These are phyloP conservation scores for Tipula unca DNA, from an alignment of 2,888 invertebrate species.

Conservation along the genomic window DNA sequence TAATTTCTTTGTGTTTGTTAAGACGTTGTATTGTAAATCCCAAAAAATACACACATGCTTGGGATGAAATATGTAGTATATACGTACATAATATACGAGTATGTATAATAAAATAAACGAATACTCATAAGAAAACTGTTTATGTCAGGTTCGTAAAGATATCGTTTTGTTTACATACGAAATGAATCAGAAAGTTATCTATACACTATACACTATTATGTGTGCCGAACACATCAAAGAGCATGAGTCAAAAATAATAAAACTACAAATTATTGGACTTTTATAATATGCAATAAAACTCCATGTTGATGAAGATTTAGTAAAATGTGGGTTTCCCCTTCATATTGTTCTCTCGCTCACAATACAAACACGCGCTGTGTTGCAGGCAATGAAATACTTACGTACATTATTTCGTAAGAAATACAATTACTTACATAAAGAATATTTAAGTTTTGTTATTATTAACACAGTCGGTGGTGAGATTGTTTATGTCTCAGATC, in stretches of 20 bases:
- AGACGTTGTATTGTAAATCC: neutral
- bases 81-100: neutral
- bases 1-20: neutral
- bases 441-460: neutral
- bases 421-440: neutral
- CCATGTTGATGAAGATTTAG: no score
- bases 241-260: neutral
- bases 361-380: neutral
- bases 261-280: neutral
- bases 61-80: neutral
- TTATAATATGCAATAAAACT: neutral
- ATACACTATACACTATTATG: no score
- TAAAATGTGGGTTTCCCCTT: no score
- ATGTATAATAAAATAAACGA: neutral
- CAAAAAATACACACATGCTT: neutral
- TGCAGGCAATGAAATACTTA: neutral
- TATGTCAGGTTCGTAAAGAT: neutral
- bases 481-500: no score
- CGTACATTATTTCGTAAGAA: neutral
- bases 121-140: neutral
- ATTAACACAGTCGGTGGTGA: neutral
- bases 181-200: neutral
- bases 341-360: neutral
- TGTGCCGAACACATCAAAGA: neutral
- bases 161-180: neutral